These are phyloP conservation scores for Drosophila miranda DNA, from an alignment of 1,140 invertebrate species.

Conservation along the genomic window DNA sequence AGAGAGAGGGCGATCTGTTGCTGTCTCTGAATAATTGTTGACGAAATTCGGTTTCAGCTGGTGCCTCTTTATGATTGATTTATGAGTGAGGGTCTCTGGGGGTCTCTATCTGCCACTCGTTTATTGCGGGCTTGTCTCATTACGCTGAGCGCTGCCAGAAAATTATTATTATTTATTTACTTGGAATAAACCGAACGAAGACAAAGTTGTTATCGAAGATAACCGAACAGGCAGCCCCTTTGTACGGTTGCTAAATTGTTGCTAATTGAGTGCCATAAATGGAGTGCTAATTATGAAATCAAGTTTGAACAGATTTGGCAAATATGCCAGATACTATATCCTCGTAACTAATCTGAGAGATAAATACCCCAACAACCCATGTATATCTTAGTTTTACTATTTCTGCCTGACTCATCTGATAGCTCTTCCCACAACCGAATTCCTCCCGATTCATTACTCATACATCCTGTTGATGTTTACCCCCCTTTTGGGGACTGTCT, in stretches of 20 bases:
- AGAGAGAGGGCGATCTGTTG: not conserved
- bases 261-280: constrained; percentile 56
- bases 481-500: not conserved
- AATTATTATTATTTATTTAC: constrained; percentile 44
- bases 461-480: constrained; percentile 40
- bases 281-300: constrained; percentile 33
- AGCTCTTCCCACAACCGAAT: not conserved
- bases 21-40: constrained; percentile 26
- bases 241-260: constrained; percentile 43
- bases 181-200: constrained; percentile 16
- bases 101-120: constrained; percentile 11
- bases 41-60: constrained; percentile 16
- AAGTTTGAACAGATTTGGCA: constrained; percentile 10
- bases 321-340: no score
- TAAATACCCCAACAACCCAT: not conserved
- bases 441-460: constrained; percentile 19
- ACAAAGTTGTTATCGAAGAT: constrained; percentile 35
- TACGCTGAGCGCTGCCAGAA: constrained; percentile 19
- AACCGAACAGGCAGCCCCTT: constrained; percentile 43
- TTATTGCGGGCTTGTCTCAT: constrained; percentile 45
- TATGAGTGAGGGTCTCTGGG: constrained; percentile 25
- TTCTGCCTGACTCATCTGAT: not conserved
- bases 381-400: not conserved
- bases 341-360: no score
- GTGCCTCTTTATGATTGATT: constrained; percentile 40